Percentiles rank a stretch among this genome's conserved stretches.
These are phyloP conservation scores for Drosophila neotestacea DNA, from an alignment of 2,888 invertebrate genomes.

Conservation along the genomic window DNA sequence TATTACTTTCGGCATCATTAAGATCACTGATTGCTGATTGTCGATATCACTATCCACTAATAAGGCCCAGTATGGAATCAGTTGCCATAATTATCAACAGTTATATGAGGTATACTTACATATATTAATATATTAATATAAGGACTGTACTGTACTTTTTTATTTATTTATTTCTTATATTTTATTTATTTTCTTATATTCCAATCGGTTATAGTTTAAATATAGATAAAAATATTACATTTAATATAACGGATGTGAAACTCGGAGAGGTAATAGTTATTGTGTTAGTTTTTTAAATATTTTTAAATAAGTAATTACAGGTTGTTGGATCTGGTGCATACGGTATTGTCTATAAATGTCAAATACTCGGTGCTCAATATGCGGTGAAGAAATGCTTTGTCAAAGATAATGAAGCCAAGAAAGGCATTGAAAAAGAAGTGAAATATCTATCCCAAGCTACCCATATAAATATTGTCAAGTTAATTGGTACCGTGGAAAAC, in stretches of 20 bases:
- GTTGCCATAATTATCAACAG: not conserved
- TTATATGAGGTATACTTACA: not conserved
- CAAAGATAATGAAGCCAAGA: not conserved
- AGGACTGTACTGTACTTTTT: too few species aligned
- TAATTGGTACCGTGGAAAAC: not conserved
- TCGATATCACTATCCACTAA: not conserved
- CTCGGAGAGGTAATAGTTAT: not conserved
- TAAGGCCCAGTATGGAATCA: conserved; percentile 6
- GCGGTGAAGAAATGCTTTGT: conserved; percentile 1
- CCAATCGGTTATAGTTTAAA: not conserved
- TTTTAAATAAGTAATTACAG: not conserved
- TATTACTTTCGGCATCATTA: too few species aligned
- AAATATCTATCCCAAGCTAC: not conserved
- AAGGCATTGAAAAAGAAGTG: conserved; percentile 11
- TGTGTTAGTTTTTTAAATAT: too few species aligned
- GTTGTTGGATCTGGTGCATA: conserved; percentile 7
- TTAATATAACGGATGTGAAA: not conserved
- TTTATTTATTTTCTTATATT: not conserved
- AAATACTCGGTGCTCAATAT: not conserved
- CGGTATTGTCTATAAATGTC: conserved; percentile 6
- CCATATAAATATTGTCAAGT: conserved; percentile 19
- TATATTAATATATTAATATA: too few species aligned
- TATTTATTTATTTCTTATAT: too few species aligned
- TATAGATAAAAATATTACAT: not conserved
- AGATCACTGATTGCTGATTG: conserved; percentile 11